Percentiles rank a stretch among this genome's conserved stretches.
Conservation (phyloP, 2,888 invertebrate genomes). For the Dolichopus griseipennis region DNA sequence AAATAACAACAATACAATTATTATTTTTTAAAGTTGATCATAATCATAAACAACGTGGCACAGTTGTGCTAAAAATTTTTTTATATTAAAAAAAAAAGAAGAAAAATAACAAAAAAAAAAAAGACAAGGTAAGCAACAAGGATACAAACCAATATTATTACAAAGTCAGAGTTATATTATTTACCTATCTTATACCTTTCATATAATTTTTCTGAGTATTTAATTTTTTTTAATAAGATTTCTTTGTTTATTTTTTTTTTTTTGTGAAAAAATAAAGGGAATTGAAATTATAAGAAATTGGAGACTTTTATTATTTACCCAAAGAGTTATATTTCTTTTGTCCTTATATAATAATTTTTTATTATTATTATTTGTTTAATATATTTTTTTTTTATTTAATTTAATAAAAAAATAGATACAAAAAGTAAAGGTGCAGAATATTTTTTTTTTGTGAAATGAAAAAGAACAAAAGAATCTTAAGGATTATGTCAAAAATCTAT, state of each 20-base stretch:
- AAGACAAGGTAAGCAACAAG: not conserved
- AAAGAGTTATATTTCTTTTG: slow-evolving; percentile 4
- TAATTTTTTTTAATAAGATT: not conserved
- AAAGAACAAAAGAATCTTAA: not conserved
- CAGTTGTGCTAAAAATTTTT: not conserved
- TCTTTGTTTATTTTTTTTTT: no score
- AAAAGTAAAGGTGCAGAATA: no score
- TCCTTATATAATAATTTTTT: not conserved
- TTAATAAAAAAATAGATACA: no score
- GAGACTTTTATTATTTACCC: slow-evolving; percentile 1
- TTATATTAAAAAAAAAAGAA: not conserved
- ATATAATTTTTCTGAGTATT: not conserved
- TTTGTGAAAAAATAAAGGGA: not conserved
- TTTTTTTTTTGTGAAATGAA: no score
- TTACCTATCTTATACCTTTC: not conserved
- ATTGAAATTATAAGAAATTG: not conserved
- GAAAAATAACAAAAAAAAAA: not conserved
- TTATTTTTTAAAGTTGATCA: not conserved
- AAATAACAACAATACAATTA: not conserved
- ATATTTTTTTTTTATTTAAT: no score
- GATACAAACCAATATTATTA: not conserved
- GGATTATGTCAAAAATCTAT: not conserved
- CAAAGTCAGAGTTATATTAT: not conserved
- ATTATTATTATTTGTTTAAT: no score
- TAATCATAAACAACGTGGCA: slow-evolving; percentile 3